Evolutionary conservation across 2,888 invertebrate genomes (phyloP).

Genomic region (Galeruca laticollis): DNA sequence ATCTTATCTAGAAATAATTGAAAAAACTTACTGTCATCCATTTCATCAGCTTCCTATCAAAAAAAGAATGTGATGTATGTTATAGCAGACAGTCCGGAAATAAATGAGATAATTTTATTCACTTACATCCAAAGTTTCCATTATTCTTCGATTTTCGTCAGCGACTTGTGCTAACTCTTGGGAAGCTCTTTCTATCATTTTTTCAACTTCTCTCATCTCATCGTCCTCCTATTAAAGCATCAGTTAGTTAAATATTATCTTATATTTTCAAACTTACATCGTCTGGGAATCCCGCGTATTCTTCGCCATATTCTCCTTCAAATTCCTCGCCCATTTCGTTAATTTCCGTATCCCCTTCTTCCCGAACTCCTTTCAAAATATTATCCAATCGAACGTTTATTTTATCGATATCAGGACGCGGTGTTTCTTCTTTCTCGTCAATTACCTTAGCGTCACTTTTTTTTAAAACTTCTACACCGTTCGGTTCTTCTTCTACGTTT

Average conservation of each 20-base stretch:
- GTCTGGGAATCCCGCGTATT: slow-evolving; percentile 17
- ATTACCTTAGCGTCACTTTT: slow-evolving; percentile 18
- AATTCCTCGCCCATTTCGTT: slow-evolving; percentile 10
- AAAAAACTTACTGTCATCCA: not conserved
- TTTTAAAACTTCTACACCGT: not conserved
- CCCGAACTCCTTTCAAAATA: slow-evolving; percentile 18
- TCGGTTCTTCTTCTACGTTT: slow-evolving; percentile 40
- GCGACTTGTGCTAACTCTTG: slow-evolving; percentile 58
- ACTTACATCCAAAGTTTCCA: slow-evolving; percentile 48
- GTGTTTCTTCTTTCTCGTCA: slow-evolving; percentile 1
- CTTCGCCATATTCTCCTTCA: not conserved
- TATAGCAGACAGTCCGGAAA: too few species aligned
- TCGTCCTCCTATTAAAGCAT: slow-evolving; percentile 45
- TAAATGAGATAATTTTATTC: not conserved
- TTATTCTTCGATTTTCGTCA: slow-evolving; percentile 57
- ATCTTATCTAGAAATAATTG: too few species aligned
- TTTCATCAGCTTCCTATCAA: slow-evolving; percentile 24
- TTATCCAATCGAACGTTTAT: slow-evolving; percentile 22
- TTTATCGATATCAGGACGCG: slow-evolving; percentile 14
- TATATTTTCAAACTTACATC: not conserved
- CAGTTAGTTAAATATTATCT: not conserved
- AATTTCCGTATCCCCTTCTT: slow-evolving; percentile 14
- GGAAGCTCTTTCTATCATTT: slow-evolving; percentile 59
- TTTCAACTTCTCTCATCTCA: slow-evolving; percentile 60
- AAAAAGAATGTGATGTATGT: not conserved